Conservation (phyloP, 2,888 invertebrate genomes). For the Subacronicta megacephala region DNA sequence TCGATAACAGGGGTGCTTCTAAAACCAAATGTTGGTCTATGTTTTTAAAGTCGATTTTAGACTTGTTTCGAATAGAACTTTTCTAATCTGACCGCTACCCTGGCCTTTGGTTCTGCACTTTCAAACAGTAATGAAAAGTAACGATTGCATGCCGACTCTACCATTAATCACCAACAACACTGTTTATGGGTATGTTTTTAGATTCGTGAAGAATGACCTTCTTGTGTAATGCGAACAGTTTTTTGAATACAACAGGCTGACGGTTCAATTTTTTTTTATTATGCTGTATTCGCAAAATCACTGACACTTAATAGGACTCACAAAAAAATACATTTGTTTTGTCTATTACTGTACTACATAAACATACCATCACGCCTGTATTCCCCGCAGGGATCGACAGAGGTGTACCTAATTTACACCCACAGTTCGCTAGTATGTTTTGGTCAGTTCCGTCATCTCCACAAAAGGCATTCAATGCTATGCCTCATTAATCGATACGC, state of each 20-base stretch:
- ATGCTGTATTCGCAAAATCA: too few species aligned
- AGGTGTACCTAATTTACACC: too few species aligned
- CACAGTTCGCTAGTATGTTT: too few species aligned
- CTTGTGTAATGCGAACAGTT: conserved; percentile 44
- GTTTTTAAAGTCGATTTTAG: conserved; percentile 89
- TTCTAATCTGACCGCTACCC: conserved; percentile 87
- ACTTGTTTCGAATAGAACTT: conserved; percentile 84
- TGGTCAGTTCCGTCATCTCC: too few species aligned
- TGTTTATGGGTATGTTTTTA: conserved; percentile 59
- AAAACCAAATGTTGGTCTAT: conserved; percentile 87
- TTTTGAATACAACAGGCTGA: conserved; percentile 16
- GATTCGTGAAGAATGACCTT: conserved; percentile 63
- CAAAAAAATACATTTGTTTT: too few species aligned
- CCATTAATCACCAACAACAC: conserved; percentile 84
- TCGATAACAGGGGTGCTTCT: conserved; percentile 78
- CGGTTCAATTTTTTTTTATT: neutral
- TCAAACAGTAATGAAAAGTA: conserved; percentile 89
- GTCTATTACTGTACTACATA: too few species aligned
- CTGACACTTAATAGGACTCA: too few species aligned
- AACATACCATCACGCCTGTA: too few species aligned
- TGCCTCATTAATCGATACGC: too few species aligned
- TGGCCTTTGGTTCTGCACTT: conserved; percentile 84
- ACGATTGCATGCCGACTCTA: conserved; percentile 86
- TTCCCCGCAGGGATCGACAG: too few species aligned
- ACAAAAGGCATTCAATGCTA: too few species aligned